Evolutionary conservation across 2,113 vertebrate genomes (phyloP).

Genomic region (Charina bottae): DNA sequence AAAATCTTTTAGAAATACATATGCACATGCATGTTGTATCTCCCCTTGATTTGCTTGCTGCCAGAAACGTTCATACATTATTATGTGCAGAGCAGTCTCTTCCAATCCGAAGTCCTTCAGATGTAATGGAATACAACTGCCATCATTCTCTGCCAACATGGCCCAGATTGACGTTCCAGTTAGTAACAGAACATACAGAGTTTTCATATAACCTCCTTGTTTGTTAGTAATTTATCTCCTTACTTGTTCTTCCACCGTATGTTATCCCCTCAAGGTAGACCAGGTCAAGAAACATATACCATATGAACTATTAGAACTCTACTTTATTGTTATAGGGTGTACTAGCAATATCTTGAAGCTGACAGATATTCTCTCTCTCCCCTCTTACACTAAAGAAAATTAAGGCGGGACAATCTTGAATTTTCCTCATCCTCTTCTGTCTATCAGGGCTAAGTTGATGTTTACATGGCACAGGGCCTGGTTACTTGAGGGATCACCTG

Average conservation of each 20-base stretch:
- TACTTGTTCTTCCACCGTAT: not conserved
- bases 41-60: not conserved
- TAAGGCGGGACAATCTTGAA: too few species aligned
- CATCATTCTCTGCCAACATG: not conserved
- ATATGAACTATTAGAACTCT: too few species aligned
- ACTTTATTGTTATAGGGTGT: too few species aligned
- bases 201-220: not conserved
- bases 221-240: not conserved
- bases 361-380: too few species aligned
- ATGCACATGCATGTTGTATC: not conserved
- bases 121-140: not conserved
- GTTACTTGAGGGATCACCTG: not conserved
- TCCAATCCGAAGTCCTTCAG: not conserved
- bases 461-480: too few species aligned
- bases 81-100: not conserved
- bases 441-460: too few species aligned
- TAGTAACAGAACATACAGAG: not conserved
- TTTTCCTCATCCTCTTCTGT: too few species aligned
- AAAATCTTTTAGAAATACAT: not conserved
- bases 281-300: too few species aligned
- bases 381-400: too few species aligned
- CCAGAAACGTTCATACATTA: not conserved
- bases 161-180: not conserved
- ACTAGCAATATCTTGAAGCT: too few species aligned
- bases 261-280: too few species aligned